Evolutionary conservation across 2,797 vertebrate species (phyloP), one percentile per base, ranked within the genome.

Genomic region (Spea hammondii): DNA sequence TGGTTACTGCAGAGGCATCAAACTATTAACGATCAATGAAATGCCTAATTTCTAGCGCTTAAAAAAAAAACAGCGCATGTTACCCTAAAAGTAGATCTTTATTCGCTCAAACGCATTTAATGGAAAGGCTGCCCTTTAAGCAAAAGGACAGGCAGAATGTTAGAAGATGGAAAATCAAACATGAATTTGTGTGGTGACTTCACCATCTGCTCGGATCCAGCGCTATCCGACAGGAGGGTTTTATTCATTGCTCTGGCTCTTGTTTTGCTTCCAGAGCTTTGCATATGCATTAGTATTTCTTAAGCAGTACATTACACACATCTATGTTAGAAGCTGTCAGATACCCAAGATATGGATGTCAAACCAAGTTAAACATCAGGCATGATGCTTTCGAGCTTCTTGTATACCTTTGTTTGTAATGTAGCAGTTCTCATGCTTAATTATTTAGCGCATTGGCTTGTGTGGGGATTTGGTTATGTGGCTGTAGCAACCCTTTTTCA

Each of bases 1-100:
- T 76, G 74, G 74, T 68, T 76, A 67, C 65, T 76, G 51, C 57
- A 68, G 74, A 68, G 65, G 60, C 14, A 62, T 59, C 54, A 62
- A 55, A 67, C 49, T 17, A 5, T 66, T 53, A 32, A 32, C 32
- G 32, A 32, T 32, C 32, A 32, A 32, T 32, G 32, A 32, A 32
- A 32, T 32, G 32, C 32, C 32, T 32, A 2, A 32, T 32, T 32
- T 32, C 32, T 32, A 32, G 32, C 32, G 32, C 32, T 32, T 32
- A 32, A 53, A 53, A 32, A 53, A 53, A 51, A 51, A 51, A 51
- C 5, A 51, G 50, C 10, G 6, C 50, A 1, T 51, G 50, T 10
- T 10, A 51, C 50, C 17, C 50, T 51, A 51, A 53, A 53, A 7
- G 51, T 11, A 7, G 6, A 6, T 53, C 51, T 53, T 53, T 53